Conservation (phyloP, 2,797 vertebrate species). For the Momotus momota region DNA sequence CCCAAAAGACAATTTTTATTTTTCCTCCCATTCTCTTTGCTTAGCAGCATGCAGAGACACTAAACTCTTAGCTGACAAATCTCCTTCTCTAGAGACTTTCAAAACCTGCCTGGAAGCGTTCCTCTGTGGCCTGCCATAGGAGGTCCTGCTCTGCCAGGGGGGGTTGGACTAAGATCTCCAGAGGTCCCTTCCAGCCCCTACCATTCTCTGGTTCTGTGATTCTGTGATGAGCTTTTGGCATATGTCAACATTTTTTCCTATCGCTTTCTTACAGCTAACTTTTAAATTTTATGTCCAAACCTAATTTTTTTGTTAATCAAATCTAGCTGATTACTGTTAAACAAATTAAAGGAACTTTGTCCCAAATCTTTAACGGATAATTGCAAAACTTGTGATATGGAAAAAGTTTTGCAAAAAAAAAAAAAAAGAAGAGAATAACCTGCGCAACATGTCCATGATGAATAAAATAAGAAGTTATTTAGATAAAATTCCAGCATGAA, state of each 20-base stretch:
- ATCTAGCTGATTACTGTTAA: not conserved
- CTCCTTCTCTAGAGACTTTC: too few species aligned
- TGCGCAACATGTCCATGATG: not conserved
- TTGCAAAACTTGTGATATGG: not conserved
- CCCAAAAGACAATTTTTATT: not conserved
- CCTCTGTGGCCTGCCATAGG: too few species aligned
- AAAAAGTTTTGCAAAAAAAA: not conserved
- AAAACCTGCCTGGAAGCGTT: too few species aligned
- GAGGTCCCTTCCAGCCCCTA: too few species aligned
- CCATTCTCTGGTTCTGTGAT: too few species aligned
- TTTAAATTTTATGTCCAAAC: not conserved
- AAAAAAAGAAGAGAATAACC: not conserved
- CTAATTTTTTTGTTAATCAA: not conserved
- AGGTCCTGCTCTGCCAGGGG: too few species aligned
- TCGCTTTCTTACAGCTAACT: not conserved
- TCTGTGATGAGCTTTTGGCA: not conserved
- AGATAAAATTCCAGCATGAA: not conserved
- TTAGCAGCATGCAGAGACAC: not conserved
- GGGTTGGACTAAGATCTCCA: too few species aligned
- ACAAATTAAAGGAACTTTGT: not conserved
- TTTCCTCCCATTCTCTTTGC: not conserved
- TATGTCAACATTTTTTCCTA: not conserved
- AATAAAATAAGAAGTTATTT: conserved; percentile 7
- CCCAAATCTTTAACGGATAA: not conserved
- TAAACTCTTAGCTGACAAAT: not conserved